phyloP scores from a whole-genome alignment of 2,797 vertebrate species.

The Sternotherus odoratus region DNA sequence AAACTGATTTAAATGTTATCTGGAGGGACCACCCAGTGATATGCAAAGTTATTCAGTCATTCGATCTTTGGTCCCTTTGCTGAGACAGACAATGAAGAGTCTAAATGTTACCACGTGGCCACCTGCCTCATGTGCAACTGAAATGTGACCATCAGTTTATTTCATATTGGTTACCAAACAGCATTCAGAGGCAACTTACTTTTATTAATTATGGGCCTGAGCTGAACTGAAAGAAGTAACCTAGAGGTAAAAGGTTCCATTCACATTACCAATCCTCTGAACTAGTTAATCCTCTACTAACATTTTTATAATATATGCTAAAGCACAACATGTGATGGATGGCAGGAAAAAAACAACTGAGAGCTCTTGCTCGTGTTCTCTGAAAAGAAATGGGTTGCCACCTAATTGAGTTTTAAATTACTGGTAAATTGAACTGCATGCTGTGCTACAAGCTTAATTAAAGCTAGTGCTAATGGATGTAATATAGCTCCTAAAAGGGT shows the following conservation, averaged over 20 bases:
- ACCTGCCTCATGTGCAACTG: not conserved
- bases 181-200: constrained; percentile 11
- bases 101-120: not conserved
- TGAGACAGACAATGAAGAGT: not conserved
- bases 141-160: not conserved
- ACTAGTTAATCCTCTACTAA: constrained; percentile 11
- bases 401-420: constrained; percentile 26
- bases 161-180: not conserved
- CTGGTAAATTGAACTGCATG: constrained; percentile 35
- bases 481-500: not conserved
- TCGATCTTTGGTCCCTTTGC: not conserved
- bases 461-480: constrained; percentile 25
- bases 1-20: accelerated
- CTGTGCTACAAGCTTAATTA: constrained; percentile 56
- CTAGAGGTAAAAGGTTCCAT: not conserved
- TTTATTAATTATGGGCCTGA: not conserved
- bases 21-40: not conserved
- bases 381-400: constrained; percentile 7
- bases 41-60: not conserved
- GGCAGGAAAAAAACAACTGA: constrained; percentile 16
- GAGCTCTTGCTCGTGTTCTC: constrained; percentile 11
- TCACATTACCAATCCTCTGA: not conserved
- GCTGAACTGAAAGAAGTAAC: not conserved
- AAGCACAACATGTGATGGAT: constrained; percentile 35
- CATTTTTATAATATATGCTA: constrained; percentile 33